Evolutionary conservation across 1,140 invertebrate genomes (phyloP).

Genomic region (Lutraria rhynchaena): DNA sequence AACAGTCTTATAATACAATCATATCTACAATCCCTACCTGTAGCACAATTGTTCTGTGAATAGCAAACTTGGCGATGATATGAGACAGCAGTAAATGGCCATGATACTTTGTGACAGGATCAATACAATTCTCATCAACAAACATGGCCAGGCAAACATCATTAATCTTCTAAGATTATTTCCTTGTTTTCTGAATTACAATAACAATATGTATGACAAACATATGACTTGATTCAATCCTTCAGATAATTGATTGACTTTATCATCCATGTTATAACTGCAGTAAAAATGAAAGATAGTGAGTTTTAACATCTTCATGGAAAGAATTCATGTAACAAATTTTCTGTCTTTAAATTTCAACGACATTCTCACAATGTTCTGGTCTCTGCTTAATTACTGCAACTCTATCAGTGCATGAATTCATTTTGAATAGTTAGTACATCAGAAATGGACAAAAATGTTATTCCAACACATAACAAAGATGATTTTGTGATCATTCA

Average conservation of each 20-base stretch:
- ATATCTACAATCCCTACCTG: too few relatives aligned
- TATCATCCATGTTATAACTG: too few relatives aligned
- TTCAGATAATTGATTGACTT: background rate
- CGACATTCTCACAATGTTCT: background rate
- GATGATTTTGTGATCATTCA: too few relatives aligned
- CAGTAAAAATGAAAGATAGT: too few relatives aligned
- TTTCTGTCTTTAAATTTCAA: background rate
- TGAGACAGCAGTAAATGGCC: slow-evolving; percentile 98
- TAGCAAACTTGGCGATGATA: slow-evolving; percentile 99
- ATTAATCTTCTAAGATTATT: slow-evolving; percentile 95
- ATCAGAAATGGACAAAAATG: too few relatives aligned
- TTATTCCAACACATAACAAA: too few relatives aligned
- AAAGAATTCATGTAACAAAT: background rate
- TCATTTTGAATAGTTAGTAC: too few relatives aligned
- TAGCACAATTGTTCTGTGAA: slow-evolving; percentile 97
- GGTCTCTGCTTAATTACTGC: background rate
- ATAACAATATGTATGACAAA: background rate
- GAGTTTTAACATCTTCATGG: too few relatives aligned
- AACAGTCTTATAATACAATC: too few relatives aligned
- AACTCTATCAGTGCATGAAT: too few relatives aligned
- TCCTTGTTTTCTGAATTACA: slow-evolving; percentile 87
- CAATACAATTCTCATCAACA: slow-evolving; percentile 96
- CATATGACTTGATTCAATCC: background rate
- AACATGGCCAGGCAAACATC: slow-evolving; percentile 99
- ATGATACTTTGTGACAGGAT: slow-evolving; percentile 98